Conservation (phyloP, 1,140 invertebrate genomes). For the Pseudomyrmex concolor region DNA sequence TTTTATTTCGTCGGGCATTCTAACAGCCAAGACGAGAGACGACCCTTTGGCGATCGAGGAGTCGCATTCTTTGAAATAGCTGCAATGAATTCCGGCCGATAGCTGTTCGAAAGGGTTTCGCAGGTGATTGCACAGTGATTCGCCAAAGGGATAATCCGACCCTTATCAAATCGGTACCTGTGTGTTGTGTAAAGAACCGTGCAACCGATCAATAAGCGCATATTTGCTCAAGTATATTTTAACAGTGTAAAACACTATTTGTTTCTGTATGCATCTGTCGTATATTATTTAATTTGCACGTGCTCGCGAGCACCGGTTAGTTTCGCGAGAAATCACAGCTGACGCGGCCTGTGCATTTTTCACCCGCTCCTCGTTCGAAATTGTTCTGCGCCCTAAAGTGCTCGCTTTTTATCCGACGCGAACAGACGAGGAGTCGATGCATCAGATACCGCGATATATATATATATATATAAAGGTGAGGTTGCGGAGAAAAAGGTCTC, state of each 20-base stretch:
- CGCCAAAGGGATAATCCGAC: constrained; percentile 17
- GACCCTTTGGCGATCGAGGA: constrained; percentile 14
- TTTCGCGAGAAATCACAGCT: not conserved
- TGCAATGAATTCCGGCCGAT: constrained; percentile 46
- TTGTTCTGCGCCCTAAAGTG: constrained; percentile 13
- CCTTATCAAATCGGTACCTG: constrained; percentile 6
- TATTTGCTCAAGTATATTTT: not conserved
- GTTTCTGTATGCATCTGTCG: constrained; percentile 13
- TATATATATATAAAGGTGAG: constrained; percentile 1
- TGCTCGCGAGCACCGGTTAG: not conserved
- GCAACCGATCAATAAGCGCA: not conserved
- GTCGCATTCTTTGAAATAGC: constrained; percentile 30
- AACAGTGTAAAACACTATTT: not conserved
- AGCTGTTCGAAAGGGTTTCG: constrained; percentile 39
- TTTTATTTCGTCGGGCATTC: constrained; percentile 17
- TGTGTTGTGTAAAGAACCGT: not conserved
- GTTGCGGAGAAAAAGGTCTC: constrained; percentile 11
- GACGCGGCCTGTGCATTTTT: constrained; percentile 10
- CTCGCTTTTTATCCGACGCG: constrained; percentile 2
- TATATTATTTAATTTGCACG: constrained; percentile 3
- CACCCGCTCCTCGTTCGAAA: not conserved
- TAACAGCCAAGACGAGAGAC: not conserved
- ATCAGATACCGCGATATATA: constrained; percentile 30
- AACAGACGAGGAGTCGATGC: constrained; percentile 33
- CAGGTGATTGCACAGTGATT: constrained; percentile 31